Conservation (phyloP, 35 echinoderm and acorn worm genomes). For the Strongylocentrotus purpuratus region DNA sequence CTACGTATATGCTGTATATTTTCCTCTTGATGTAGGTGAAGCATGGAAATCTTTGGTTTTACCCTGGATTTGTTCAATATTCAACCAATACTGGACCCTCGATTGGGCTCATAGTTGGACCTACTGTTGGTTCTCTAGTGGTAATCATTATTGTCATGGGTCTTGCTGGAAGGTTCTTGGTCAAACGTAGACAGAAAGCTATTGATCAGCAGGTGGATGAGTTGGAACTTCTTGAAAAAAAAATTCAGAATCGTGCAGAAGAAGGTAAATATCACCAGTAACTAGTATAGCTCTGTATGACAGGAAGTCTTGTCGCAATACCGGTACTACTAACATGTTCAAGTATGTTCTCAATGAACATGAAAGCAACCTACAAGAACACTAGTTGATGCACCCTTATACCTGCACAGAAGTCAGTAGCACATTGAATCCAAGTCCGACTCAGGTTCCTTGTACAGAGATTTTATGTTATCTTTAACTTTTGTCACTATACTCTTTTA, state of each 20-base stretch:
- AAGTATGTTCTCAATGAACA: neutral
- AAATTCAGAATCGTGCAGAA: slow-evolving; percentile 27
- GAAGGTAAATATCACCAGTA: neutral
- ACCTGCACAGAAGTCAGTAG: neutral
- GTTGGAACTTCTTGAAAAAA: slow-evolving; percentile 28
- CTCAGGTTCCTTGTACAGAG: neutral
- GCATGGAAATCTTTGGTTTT: slow-evolving; percentile 19
- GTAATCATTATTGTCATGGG: slow-evolving; percentile 16
- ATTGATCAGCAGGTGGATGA: neutral
- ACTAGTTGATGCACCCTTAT: neutral
- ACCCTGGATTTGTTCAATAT: neutral
- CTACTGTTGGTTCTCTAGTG: neutral
- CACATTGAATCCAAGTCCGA: neutral
- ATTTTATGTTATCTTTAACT: neutral
- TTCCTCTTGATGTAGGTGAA: neutral
- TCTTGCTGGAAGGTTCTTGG: neutral
- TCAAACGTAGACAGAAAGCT: neutral
- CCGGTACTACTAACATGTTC: neutral
- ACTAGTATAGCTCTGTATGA: neutral
- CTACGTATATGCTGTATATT: neutral
- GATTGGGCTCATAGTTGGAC: neutral
- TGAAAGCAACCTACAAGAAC: neutral
- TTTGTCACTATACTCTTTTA: no score
- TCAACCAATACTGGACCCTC: neutral
- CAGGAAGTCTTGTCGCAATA: neutral